Evolutionary conservation across 2,888 invertebrate species (phyloP).

Genomic region (Tipula lateralis): DNA sequence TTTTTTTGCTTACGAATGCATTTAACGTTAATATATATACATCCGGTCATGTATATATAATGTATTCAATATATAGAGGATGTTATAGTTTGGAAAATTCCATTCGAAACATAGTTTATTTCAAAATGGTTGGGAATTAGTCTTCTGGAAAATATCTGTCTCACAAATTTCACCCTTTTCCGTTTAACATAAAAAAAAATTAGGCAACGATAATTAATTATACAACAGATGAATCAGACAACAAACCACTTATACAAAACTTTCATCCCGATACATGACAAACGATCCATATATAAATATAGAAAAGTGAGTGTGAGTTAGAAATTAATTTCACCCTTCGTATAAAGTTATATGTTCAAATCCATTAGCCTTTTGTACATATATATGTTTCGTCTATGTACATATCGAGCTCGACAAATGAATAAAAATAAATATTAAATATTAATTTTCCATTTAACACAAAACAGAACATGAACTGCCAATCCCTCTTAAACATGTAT

Average conservation of each 20-base stretch:
- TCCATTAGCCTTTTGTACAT: not conserved
- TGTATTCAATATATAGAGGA: not conserved
- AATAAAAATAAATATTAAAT: not conserved
- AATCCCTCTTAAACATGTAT: not conserved
- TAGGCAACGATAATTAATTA: not conserved
- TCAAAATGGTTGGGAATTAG: not conserved
- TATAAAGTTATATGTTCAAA: not conserved
- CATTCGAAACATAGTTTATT: not conserved
- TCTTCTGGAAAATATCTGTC: not conserved
- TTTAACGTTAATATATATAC: not conserved
- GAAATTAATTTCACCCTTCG: not conserved
- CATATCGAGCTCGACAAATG: too few species aligned
- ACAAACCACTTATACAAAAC: not conserved
- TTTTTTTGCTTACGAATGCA: not conserved
- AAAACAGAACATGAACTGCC: slow-evolving; percentile 11
- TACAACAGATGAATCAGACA: slow-evolving; percentile 2
- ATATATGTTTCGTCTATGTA: not conserved
- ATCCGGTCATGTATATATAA: not conserved
- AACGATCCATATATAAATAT: too few species aligned
- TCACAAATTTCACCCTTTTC: not conserved
- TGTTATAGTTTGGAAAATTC: not conserved
- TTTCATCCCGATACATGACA: not conserved
- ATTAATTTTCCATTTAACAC: slow-evolving; percentile 11
- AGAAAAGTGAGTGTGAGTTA: not conserved
- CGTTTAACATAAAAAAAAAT: not conserved